Evolutionary conservation across 2,797 vertebrate species (phyloP).

Genomic region (Spinus pinus): DNA sequence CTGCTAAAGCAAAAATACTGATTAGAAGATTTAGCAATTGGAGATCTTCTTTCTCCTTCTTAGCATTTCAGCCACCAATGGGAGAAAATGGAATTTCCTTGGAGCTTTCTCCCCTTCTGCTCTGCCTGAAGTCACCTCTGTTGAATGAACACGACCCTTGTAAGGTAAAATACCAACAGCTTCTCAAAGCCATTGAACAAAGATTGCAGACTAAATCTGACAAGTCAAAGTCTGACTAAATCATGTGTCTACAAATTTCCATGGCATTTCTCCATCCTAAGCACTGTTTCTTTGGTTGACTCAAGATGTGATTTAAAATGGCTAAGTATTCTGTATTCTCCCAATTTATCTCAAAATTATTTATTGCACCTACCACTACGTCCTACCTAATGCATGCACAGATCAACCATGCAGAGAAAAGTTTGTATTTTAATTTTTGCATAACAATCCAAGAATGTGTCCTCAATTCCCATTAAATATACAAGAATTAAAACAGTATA

Average conservation of each 20-base stretch:
- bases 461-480: background rate
- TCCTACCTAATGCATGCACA: background rate
- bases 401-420: background rate
- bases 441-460: background rate
- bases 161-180: background rate
- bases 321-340: background rate
- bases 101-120: background rate
- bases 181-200: background rate
- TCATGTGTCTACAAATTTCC: background rate
- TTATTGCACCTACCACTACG: background rate
- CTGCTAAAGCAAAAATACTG: background rate
- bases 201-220: background rate
- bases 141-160: background rate
- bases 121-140: background rate
- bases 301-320: background rate
- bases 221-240: background rate
- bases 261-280: background rate
- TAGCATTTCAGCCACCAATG: background rate
- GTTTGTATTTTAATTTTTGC: background rate
- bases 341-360: background rate
- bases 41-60: background rate
- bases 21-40: background rate
- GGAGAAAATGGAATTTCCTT: background rate
- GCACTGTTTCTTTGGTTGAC: background rate
- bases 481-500: background rate